Evolutionary conservation across 1,140 invertebrate species (phyloP).

Genomic region (Globodera rostochiensis): DNA sequence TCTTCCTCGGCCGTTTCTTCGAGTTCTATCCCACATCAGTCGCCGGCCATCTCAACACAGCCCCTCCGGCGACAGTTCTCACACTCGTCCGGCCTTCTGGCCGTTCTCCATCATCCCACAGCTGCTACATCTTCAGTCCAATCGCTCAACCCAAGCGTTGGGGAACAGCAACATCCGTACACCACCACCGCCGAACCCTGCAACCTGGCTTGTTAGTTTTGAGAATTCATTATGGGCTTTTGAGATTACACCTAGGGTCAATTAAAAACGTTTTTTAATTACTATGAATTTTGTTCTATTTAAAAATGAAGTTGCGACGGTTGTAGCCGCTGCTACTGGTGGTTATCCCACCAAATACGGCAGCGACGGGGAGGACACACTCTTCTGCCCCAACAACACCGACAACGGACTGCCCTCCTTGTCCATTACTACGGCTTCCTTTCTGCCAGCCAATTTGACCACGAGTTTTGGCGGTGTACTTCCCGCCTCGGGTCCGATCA

Average conservation of each 20-base stretch:
- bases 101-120: not conserved
- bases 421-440: not conserved
- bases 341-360: not conserved
- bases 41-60: not conserved
- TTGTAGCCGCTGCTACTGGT: not conserved
- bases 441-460: slow-evolving; percentile 13
- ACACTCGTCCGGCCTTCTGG: not conserved
- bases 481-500: slow-evolving; percentile 19
- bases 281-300: not conserved
- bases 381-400: not conserved
- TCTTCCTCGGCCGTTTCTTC: not conserved
- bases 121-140: not conserved
- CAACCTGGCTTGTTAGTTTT: not conserved
- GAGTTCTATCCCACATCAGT: not conserved
- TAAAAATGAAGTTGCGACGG: not conserved
- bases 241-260: no score
- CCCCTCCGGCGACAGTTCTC: not conserved
- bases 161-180: not conserved
- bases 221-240: no score
- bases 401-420: not conserved
- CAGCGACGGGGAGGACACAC: not conserved
- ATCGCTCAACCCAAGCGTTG: not conserved
- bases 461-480: slow-evolving; percentile 12
- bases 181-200: not conserved
- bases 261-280: no score